Evolutionary conservation across 2,797 vertebrate genomes (phyloP).

Genomic region (Adelosebastes latens): DNA sequence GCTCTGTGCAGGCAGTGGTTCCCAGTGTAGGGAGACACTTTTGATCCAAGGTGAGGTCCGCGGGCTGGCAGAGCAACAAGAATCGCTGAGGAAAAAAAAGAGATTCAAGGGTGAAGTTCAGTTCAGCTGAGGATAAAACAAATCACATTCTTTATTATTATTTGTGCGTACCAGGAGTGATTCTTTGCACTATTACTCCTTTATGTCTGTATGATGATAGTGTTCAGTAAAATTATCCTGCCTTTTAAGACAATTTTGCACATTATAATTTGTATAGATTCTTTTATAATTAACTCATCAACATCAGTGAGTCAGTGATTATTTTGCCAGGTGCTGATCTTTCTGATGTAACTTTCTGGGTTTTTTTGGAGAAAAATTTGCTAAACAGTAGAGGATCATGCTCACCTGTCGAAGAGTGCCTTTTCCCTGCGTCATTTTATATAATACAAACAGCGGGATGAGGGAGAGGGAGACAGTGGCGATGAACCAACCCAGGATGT

Average conservation of each 20-base stretch:
- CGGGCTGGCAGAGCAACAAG: slow-evolving; percentile 53
- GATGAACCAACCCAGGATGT: slow-evolving; percentile 74
- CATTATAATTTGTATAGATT: neutral
- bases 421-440: slow-evolving; percentile 53
- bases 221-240: neutral
- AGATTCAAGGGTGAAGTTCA: neutral
- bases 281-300: neutral
- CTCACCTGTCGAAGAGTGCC: slow-evolving; percentile 64
- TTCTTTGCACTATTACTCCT: neutral
- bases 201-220: neutral
- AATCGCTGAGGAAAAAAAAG: slow-evolving; percentile 44
- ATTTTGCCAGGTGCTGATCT: neutral
- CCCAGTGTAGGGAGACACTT: neutral
- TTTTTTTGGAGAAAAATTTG: neutral
- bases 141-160: neutral
- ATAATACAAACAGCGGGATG: slow-evolving; percentile 67
- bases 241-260: neutral
- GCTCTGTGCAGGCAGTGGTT: slow-evolving; percentile 13
- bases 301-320: neutral
- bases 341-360: neutral
- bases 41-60: neutral
- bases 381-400: neutral
- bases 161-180: neutral
- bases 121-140: neutral
- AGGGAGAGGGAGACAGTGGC: slow-evolving; percentile 67